Evolutionary conservation across 2,113 vertebrate species (phyloP).

Genomic region (Rattus rattus): DNA sequence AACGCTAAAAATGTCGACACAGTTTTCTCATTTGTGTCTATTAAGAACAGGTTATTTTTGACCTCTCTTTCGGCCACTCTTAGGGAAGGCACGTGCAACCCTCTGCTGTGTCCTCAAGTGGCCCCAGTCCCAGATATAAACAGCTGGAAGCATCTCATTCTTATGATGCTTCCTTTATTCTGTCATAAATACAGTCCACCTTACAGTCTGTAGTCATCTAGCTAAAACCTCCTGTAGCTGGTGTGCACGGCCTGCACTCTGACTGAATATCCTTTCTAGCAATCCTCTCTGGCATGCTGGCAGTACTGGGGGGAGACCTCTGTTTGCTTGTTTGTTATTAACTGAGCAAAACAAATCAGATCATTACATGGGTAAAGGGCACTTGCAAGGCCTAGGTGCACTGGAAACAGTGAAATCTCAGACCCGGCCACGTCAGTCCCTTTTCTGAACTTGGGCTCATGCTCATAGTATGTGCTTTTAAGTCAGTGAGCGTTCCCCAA

Average conservation of each 20-base stretch:
- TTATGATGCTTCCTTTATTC: not conserved
- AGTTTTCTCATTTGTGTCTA: slow-evolving; percentile 36
- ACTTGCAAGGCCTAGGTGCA: not conserved
- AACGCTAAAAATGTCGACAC: slow-evolving; percentile 51
- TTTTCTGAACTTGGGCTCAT: not conserved
- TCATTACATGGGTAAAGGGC: slow-evolving; percentile 10
- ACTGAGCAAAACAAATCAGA: not conserved
- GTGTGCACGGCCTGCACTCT: not conserved
- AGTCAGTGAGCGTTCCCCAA: not conserved
- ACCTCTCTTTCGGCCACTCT: not conserved
- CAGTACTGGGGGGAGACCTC: not conserved
- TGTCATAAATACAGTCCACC: not conserved
- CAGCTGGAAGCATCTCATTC: not conserved
- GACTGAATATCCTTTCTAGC: not conserved
- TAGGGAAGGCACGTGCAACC: not conserved
- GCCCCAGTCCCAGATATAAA: not conserved
- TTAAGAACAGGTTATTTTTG: slow-evolving; percentile 32
- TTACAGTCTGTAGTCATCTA: not conserved
- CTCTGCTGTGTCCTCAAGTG: not conserved
- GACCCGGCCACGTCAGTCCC: not conserved
- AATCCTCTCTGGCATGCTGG: not conserved
- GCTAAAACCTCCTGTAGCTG: not conserved
- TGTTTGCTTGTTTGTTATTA: slow-evolving; percentile 46
- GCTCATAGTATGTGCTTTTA: not conserved
- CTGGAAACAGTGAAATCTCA: slow-evolving; percentile 21